Conservation (phyloP, 1,140 invertebrate species). For the Zophobas atratus region DNA sequence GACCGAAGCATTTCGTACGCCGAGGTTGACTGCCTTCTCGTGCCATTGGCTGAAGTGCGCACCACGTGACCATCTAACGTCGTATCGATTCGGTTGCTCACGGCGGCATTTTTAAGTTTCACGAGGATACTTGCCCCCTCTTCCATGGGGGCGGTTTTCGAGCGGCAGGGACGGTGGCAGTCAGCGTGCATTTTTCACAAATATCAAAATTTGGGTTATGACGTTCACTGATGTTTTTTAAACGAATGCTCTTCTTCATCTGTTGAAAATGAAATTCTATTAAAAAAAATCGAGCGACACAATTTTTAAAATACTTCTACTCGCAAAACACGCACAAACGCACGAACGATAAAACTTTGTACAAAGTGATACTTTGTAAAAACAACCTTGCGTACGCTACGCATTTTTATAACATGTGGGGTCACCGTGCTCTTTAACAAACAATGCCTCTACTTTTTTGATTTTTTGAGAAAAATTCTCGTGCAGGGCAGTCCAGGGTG, state of each 20-base stretch:
- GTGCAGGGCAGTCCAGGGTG: background rate
- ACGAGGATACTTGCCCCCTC: constrained; percentile 67
- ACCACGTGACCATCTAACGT: constrained; percentile 75
- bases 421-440: no score
- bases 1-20: constrained; percentile 53
- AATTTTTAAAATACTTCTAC: no score
- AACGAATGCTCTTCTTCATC: no score
- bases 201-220: constrained; percentile 7
- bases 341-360: no score
- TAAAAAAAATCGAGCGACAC: no score
- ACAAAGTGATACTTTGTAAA: no score
- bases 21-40: constrained; percentile 57
- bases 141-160: constrained; percentile 53
- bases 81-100: constrained; percentile 81
- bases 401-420: no score
- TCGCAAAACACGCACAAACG: no score
- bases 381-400: no score
- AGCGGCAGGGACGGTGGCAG: background rate
- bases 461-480: background rate
- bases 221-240: background rate
- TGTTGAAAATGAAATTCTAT: no score
- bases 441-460: no score
- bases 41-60: constrained; percentile 68
- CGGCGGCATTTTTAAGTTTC: constrained; percentile 86
- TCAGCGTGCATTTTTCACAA: constrained; percentile 31